Evolutionary conservation across 2,797 vertebrate genomes (phyloP).

Genomic region (Karalla daura): DNA sequence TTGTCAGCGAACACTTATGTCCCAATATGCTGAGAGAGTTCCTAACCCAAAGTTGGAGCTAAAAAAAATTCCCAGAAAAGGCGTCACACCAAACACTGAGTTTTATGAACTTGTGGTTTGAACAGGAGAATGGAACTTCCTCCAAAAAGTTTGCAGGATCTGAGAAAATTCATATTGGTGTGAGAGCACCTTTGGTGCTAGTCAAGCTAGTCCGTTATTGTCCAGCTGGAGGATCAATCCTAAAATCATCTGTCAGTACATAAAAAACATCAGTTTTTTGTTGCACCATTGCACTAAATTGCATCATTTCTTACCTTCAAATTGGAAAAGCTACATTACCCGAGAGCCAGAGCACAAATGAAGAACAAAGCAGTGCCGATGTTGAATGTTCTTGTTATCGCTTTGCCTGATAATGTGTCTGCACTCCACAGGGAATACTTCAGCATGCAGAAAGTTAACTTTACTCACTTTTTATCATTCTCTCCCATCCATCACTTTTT

Average conservation of each 20-base stretch:
- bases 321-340: not conserved
- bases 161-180: too few relatives aligned
- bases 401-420: slow-evolving; percentile 5
- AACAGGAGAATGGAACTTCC: too few relatives aligned
- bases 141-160: too few relatives aligned
- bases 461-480: slow-evolving; percentile 1
- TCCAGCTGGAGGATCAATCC: not conserved
- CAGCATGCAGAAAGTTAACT: slow-evolving; percentile 12
- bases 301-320: slow-evolving; percentile 46
- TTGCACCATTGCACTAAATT: slow-evolving; percentile 44
- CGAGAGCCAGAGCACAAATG: not conserved
- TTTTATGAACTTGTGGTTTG: too few relatives aligned
- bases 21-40: too few relatives aligned
- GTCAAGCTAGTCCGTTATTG: not conserved
- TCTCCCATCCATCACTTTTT: too few relatives aligned
- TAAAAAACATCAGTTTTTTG: slow-evolving; percentile 5
- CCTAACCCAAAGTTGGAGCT: too few relatives aligned
- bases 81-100: too few relatives aligned
- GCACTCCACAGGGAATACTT: not conserved
- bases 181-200: too few relatives aligned
- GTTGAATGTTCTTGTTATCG: slow-evolving; percentile 26
- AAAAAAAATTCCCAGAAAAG: too few relatives aligned
- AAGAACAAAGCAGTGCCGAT: slow-evolving; percentile 5
- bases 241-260: not conserved
- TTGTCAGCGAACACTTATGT: too few relatives aligned